Percentiles rank a stretch among this genome's conserved stretches.
These are phyloP conservation scores for Aphaenogaster ashmeadi DNA, from an alignment of 1,140 invertebrate genomes.

Conservation along the genomic window DNA sequence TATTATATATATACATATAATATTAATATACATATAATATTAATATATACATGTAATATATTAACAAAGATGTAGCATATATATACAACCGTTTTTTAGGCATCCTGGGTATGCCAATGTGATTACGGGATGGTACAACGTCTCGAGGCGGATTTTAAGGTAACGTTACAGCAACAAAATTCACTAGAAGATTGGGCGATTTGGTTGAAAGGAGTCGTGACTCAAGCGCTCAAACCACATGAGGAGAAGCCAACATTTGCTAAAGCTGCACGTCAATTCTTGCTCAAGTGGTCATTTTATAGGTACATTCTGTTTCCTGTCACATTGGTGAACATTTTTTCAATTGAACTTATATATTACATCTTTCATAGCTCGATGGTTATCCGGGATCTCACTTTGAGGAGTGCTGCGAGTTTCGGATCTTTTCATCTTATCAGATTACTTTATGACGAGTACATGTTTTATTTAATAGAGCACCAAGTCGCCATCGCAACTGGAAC, in stretches of 20 bases:
- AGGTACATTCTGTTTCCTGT: conserved; percentile 88
- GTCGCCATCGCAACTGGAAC: conserved; percentile 96
- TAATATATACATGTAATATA: neutral
- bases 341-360: conserved; percentile 5
- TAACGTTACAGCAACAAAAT: conserved; percentile 96
- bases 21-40: neutral
- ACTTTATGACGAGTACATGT: conserved; percentile 99
- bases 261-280: conserved; percentile 97
- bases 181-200: conserved; percentile 98
- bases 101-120: conserved; percentile 99
- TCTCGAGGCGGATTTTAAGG: conserved; percentile 97
- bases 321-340: conserved; percentile 15
- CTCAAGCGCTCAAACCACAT: conserved; percentile 95
- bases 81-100: conserved; percentile 84
- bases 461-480: conserved; percentile 98
- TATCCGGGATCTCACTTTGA: conserved; percentile 97
- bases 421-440: conserved; percentile 99
- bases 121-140: conserved; percentile 94
- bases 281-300: conserved; percentile 99
- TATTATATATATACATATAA: neutral
- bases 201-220: conserved; percentile 98
- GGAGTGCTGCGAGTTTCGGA: conserved; percentile 99
- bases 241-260: conserved; percentile 95
- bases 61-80: neutral
- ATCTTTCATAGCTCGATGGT: conserved; percentile 94